Evolutionary conservation across 2,797 vertebrate species (phyloP).

Genomic region (Taenioides sp.): DNA sequence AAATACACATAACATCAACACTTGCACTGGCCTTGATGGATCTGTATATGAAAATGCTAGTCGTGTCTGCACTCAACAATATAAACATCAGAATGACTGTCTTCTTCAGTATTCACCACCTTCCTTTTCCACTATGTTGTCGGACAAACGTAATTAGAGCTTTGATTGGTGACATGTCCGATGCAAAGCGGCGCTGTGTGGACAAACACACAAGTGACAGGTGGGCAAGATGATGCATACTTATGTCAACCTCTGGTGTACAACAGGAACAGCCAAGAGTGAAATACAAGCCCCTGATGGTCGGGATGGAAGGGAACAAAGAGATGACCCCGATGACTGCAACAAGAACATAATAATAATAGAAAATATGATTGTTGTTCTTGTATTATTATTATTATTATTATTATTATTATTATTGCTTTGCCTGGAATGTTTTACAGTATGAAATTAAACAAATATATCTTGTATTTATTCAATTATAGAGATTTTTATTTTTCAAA

Average conservation of each 20-base stretch:
- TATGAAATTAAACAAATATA: too few relatives aligned
- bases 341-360: too few relatives aligned
- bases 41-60: background rate
- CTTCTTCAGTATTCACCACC: background rate
- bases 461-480: too few relatives aligned
- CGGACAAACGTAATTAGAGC: constrained; percentile 19
- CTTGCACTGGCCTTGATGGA: background rate
- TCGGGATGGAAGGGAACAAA: background rate
- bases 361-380: too few relatives aligned
- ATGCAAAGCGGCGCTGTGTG: constrained; percentile 1
- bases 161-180: constrained; percentile 40
- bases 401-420: too few relatives aligned
- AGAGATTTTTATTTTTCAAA: too few relatives aligned
- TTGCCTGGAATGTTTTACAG: too few relatives aligned
- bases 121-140: background rate
- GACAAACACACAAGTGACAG: constrained; percentile 25
- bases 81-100: background rate
- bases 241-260: constrained; percentile 9
- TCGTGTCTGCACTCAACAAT: background rate
- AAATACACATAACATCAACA: too few relatives aligned
- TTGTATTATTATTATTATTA: too few relatives aligned
- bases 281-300: background rate
- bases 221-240: constrained; percentile 14
- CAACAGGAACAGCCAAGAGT: background rate
- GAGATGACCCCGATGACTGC: background rate